Conservation (phyloP, 2,797 vertebrate species). For the Pangasius djambal region DNA sequence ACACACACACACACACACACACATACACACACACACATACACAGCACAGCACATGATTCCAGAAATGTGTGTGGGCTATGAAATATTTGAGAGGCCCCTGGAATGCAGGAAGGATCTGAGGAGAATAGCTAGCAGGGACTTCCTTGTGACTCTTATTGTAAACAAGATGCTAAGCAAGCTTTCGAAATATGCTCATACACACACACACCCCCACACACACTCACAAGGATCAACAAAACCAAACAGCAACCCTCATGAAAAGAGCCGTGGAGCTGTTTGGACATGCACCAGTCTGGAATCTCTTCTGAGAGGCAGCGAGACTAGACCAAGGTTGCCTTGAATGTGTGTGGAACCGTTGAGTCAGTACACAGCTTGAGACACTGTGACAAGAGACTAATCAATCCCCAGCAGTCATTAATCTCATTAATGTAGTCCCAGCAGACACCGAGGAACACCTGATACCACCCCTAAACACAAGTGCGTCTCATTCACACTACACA, state of each 20-base stretch:
- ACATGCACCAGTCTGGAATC: slow-evolving; percentile 52
- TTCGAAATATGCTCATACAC: slow-evolving; percentile 46
- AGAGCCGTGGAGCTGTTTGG: slow-evolving; percentile 54
- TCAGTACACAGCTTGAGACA: slow-evolving; percentile 36
- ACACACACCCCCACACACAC: slow-evolving; percentile 25
- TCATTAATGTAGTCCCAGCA: slow-evolving; percentile 52
- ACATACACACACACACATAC: slow-evolving; percentile 42
- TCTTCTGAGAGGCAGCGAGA: slow-evolving; percentile 13
- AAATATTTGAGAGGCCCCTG: slow-evolving; percentile 69
- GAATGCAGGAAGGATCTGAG: slow-evolving; percentile 75
- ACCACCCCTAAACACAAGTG: slow-evolving; percentile 32
- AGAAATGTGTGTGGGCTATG: slow-evolving; percentile 65
- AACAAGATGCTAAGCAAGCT: slow-evolving; percentile 49
- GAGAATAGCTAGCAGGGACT: slow-evolving; percentile 63
- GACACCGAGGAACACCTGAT: slow-evolving; percentile 52
- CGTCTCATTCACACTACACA: slow-evolving; percentile 36
- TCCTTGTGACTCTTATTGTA: slow-evolving; percentile 60
- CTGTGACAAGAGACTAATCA: slow-evolving; percentile 53
- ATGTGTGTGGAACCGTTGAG: slow-evolving; percentile 17
- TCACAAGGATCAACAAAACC: slow-evolving; percentile 24
- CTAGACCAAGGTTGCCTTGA: slow-evolving; percentile 14
- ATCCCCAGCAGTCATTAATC: slow-evolving; percentile 50
- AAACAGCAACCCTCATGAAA: slow-evolving; percentile 31
- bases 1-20: slow-evolving; percentile 38
- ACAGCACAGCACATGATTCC: slow-evolving; percentile 62